Conservation (phyloP, 2,888 invertebrate species). For the Thereva unica region DNA sequence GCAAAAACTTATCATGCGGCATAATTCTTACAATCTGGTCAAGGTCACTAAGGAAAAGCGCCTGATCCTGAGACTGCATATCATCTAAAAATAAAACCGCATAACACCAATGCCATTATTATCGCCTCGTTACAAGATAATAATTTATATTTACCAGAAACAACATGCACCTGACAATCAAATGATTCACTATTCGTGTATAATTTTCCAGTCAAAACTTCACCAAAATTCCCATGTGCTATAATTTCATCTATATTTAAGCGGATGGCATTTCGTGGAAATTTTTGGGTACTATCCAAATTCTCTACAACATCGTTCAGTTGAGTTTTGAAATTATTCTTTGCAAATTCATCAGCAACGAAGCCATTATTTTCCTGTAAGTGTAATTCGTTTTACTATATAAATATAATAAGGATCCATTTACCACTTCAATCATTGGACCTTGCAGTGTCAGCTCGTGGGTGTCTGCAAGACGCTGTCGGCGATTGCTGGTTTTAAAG, state of each 20-base stretch:
- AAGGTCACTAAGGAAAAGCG: slow-evolving; percentile 69
- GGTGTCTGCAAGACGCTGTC: slow-evolving; percentile 62
- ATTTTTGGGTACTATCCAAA: slow-evolving; percentile 59
- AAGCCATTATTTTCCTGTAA: slow-evolving; percentile 74
- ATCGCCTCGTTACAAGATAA: background rate
- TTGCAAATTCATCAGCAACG: slow-evolving; percentile 75
- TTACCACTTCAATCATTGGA: slow-evolving; percentile 73
- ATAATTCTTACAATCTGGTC: slow-evolving; percentile 72
- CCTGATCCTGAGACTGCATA: slow-evolving; percentile 57
- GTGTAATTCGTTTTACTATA: background rate
- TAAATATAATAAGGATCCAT: slow-evolving; percentile 37
- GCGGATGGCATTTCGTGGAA: slow-evolving; percentile 72
- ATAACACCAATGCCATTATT: background rate
- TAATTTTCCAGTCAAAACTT: slow-evolving; percentile 73
- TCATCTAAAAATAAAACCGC: slow-evolving; percentile 53
- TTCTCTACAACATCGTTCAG: slow-evolving; percentile 68
- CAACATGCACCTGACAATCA: slow-evolving; percentile 67
- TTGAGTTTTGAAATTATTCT: slow-evolving; percentile 74
- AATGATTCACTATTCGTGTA: slow-evolving; percentile 55
- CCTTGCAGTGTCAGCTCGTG: slow-evolving; percentile 77
- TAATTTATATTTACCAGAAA: slow-evolving; percentile 55
- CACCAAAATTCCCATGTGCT: slow-evolving; percentile 77
- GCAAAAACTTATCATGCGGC: slow-evolving; percentile 72
- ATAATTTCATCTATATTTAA: slow-evolving; percentile 71
- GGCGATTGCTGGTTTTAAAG: slow-evolving; percentile 54